These are phyloP conservation scores for Drepana arcuata DNA, from an alignment of 1,140 invertebrate genomes.

Conservation along the genomic window DNA sequence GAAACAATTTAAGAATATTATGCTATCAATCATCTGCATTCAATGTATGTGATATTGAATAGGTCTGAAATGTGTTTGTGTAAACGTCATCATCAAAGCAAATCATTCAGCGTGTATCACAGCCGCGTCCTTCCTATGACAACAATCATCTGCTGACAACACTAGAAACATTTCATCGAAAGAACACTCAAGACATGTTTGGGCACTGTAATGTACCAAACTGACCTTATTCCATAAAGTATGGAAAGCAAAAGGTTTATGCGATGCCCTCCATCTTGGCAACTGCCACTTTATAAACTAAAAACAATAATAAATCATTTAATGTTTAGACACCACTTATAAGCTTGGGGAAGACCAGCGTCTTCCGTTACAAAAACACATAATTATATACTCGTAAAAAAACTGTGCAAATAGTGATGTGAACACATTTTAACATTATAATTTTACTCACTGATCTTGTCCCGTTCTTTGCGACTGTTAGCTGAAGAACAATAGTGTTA, in stretches of 20 bases:
- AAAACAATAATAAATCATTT: conserved; percentile 51
- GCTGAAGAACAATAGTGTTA: conserved; percentile 34
- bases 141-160: too few relatives aligned
- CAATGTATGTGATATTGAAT: too few relatives aligned
- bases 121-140: too few relatives aligned
- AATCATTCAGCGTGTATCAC: too few relatives aligned
- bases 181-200: too few relatives aligned
- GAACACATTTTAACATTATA: conserved; percentile 12
- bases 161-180: too few relatives aligned
- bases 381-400: conserved; percentile 6
- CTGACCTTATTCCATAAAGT: conserved; percentile 60
- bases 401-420: conserved; percentile 4
- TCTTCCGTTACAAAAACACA: conserved; percentile 6
- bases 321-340: too few relatives aligned
- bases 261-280: conserved; percentile 65
- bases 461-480: conserved; percentile 41
- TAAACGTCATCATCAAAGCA: too few relatives aligned
- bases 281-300: conserved; percentile 70
- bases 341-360: too few relatives aligned
- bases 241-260: conserved; percentile 58
- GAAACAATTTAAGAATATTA: too few relatives aligned
- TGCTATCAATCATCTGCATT: too few relatives aligned
- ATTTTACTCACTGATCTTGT: conserved; percentile 48
- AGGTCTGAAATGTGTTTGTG: too few relatives aligned
- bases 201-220: conserved; percentile 19